Percentiles rank a stretch among this genome's conserved stretches.
phyloP scores from a whole-genome alignment of 2,113 vertebrate species.

The Oreochromis tanganicae region DNA sequence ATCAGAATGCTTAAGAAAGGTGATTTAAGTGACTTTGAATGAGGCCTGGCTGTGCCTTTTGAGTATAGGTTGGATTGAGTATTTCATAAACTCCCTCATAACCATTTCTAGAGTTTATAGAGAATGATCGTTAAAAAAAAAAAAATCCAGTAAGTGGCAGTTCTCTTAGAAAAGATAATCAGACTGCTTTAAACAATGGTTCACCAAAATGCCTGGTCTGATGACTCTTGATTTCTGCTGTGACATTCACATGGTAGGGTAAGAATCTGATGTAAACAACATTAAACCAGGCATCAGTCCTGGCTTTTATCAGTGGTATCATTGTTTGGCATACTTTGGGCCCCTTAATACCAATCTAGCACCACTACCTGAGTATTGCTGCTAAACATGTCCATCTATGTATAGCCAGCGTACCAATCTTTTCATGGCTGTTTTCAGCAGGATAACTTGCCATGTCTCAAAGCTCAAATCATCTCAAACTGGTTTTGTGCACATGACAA shows the following conservation, averaged over 20 bases:
- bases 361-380: not conserved
- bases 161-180: not conserved
- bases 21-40: not conserved
- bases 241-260: not conserved
- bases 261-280: not conserved
- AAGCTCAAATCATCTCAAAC: not conserved
- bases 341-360: not conserved
- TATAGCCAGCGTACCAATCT: not conserved
- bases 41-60: not conserved
- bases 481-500: not conserved
- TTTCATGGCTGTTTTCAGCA: not conserved
- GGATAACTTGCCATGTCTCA: not conserved
- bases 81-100: not conserved
- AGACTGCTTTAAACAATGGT: not conserved
- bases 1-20: not conserved
- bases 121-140: not conserved
- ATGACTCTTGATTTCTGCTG: not conserved
- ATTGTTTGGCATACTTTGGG: not conserved
- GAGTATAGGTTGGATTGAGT: not conserved
- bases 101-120: not conserved
- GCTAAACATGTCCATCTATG: not conserved
- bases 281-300: not conserved
- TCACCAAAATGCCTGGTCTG: not conserved
- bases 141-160: not conserved
- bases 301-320: not conserved